Conservation (phyloP, 2,797 vertebrate species). For the Amblyopsis hoosieri region DNA sequence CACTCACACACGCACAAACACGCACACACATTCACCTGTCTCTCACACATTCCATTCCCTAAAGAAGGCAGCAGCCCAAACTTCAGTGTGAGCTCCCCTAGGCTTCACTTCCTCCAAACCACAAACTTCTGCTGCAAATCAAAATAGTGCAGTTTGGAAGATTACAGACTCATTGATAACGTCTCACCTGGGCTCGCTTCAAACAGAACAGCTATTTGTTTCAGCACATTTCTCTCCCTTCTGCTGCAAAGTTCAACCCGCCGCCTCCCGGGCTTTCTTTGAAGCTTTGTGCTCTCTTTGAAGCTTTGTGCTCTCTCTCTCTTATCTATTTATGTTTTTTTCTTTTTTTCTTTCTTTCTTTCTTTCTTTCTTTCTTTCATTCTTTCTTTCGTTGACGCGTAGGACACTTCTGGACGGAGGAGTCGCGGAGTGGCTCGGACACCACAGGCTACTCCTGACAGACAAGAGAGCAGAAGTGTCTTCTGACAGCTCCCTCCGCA, state of each 20-base stretch:
- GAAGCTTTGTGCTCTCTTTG: constrained; percentile 20
- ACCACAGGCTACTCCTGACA: background rate
- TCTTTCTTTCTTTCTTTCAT: no score
- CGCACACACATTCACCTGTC: background rate
- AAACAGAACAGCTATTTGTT: constrained; percentile 25
- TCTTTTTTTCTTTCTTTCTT: no score
- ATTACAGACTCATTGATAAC: background rate
- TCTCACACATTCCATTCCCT: background rate
- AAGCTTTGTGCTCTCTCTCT: constrained; percentile 9
- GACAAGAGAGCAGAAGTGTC: background rate
- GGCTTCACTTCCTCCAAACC: constrained; percentile 4
- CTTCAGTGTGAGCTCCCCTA: constrained; percentile 18
- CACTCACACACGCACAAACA: constrained; percentile 3
- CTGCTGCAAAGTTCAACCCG: background rate
- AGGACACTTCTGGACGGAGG: background rate
- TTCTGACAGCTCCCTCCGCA: background rate
- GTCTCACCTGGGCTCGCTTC: constrained; percentile 4
- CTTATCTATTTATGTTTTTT: no score
- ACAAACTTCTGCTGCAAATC: constrained; percentile 10
- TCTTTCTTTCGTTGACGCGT: background rate
- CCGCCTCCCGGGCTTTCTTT: constrained; percentile 14
- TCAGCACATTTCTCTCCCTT: constrained; percentile 5
- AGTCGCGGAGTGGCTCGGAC: background rate
- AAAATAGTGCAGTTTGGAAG: background rate
- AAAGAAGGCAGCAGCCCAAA: background rate